These are phyloP conservation scores for Drosophila sucinea DNA, from an alignment of 1,140 invertebrate genomes.

Conservation along the genomic window DNA sequence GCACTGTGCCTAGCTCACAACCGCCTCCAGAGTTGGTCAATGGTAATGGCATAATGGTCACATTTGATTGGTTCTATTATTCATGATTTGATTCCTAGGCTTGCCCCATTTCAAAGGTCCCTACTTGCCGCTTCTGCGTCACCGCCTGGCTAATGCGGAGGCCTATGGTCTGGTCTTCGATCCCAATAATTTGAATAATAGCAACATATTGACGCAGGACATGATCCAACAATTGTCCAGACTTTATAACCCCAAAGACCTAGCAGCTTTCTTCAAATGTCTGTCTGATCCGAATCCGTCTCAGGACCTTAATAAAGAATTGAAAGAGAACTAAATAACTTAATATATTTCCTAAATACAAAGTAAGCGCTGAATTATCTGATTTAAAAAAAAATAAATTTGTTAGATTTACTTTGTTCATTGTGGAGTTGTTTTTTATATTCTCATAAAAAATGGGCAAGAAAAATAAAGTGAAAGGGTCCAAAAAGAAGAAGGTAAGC, in stretches of 20 bases:
- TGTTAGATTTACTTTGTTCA: neutral
- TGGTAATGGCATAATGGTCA: neutral
- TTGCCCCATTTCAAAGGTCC: conserved; percentile 43
- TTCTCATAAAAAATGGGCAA: conserved; percentile 33
- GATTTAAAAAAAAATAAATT: neutral
- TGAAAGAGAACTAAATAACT: neutral
- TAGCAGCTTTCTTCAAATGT: neutral
- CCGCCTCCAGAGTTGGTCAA: conserved; percentile 25
- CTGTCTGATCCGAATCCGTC: neutral
- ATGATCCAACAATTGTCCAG: conserved; percentile 33
- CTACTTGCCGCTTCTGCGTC: conserved; percentile 43
- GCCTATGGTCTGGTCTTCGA: conserved; percentile 29
- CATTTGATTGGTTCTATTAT: neutral
- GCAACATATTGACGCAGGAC: conserved; percentile 31
- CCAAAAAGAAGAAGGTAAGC: conserved; percentile 27
- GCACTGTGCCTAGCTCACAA: neutral
- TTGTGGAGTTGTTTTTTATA: neutral
- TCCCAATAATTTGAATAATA: conserved; percentile 18
- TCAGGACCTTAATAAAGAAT: neutral
- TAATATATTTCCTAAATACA: neutral
- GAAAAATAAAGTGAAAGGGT: conserved; percentile 32
- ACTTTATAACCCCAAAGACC: conserved; percentile 16
- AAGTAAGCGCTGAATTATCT: conserved; percentile 4
- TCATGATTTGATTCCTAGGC: neutral
- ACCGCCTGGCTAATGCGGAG: conserved; percentile 39